These are phyloP conservation scores for Pseudomyrmex cubaensis DNA, from an alignment of 1,140 invertebrate species.

Conservation along the genomic window DNA sequence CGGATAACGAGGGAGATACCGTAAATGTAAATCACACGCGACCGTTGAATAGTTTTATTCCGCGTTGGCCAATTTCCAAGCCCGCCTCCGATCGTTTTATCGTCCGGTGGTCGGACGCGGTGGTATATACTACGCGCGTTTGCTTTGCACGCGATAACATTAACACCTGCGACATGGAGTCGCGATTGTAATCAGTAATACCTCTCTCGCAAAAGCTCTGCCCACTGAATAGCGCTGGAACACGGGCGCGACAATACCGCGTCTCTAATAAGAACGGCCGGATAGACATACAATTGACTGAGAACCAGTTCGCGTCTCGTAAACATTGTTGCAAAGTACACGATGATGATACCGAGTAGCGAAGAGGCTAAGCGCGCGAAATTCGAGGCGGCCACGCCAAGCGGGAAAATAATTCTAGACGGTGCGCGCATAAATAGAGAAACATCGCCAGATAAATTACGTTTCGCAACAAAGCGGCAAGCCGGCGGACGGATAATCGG, in stretches of 20 bases:
- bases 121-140: slow-evolving; percentile 2
- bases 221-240: slow-evolving; percentile 5
- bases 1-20: slow-evolving; percentile 48
- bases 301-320: slow-evolving; percentile 19
- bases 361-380: slow-evolving; percentile 26
- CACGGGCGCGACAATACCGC: slow-evolving; percentile 2
- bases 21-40: slow-evolving; percentile 52
- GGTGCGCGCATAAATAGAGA: slow-evolving; percentile 35
- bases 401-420: slow-evolving; percentile 36
- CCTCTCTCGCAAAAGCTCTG: slow-evolving; percentile 16
- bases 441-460: slow-evolving; percentile 45
- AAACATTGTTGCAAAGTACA: slow-evolving; percentile 1
- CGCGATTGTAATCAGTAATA: slow-evolving; percentile 39
- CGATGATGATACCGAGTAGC: background rate
- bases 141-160: slow-evolving; percentile 36
- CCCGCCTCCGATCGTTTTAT: slow-evolving; percentile 30
- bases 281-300: slow-evolving; percentile 18
- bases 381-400: slow-evolving; percentile 6
- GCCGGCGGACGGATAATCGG: slow-evolving; percentile 59
- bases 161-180: slow-evolving; percentile 44
- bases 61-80: slow-evolving; percentile 43
- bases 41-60: slow-evolving; percentile 51
- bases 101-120: background rate
- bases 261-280: slow-evolving; percentile 32
- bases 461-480: slow-evolving; percentile 29